A percentile compares a stretch with the other conserved stretches of the same genome.
Evolutionary conservation across 2,888 invertebrate genomes (phyloP).

Genomic region (Osmoderma eremita): DNA sequence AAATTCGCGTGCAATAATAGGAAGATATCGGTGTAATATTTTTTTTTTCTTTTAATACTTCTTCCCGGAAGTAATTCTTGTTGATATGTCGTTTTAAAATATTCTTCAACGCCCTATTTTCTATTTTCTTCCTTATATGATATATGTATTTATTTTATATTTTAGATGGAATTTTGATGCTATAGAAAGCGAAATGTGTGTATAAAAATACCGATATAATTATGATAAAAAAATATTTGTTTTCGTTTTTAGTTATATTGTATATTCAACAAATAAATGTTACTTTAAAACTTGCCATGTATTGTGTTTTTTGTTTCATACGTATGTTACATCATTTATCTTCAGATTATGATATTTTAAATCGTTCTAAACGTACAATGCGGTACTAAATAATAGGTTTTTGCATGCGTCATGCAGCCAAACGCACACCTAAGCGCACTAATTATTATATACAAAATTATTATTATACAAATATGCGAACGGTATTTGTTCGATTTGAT

Average conservation of each 20-base stretch:
- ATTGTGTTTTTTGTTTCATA: not conserved
- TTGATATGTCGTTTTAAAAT: not conserved
- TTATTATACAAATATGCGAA: too few species aligned
- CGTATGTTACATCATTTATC: not conserved
- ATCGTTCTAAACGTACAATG: too few species aligned
- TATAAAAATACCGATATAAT: not conserved
- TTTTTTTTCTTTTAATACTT: not conserved
- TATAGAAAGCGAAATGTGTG: too few species aligned
- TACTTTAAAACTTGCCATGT: constrained; percentile 14
- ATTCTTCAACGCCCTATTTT: constrained; percentile 1
- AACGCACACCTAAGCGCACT: too few species aligned
- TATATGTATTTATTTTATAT: constrained; percentile 36
- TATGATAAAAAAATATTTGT: constrained; percentile 25
- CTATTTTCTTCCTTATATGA: not conserved
- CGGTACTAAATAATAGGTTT: too few species aligned
- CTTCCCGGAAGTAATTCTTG: not conserved
- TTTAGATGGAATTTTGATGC: constrained; percentile 13
- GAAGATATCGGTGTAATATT: too few species aligned
- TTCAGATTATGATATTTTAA: too few species aligned
- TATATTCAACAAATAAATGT: constrained; percentile 31
- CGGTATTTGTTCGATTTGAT: too few species aligned
- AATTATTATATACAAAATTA: too few species aligned
- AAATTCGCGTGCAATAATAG: too few species aligned
- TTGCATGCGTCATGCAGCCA: too few species aligned
- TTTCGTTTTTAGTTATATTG: constrained; percentile 26